These are phyloP conservation scores for Cnemophilus loriae DNA, from an alignment of 2,113 vertebrate species.

Conservation along the genomic window DNA sequence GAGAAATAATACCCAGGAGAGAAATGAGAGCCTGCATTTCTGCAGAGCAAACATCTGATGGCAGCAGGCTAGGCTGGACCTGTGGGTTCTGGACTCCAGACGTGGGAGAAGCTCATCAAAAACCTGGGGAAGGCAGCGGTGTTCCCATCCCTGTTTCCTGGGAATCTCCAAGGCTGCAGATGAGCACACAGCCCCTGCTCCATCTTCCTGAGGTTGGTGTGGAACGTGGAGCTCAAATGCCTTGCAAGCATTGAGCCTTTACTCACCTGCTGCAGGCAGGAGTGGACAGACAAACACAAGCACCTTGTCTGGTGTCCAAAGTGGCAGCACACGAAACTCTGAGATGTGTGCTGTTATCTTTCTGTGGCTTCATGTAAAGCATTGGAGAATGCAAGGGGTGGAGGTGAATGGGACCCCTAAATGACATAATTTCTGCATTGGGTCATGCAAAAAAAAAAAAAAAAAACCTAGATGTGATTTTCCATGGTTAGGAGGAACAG, in stretches of 20 bases:
- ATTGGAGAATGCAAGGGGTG: not conserved
- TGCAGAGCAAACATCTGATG: not conserved
- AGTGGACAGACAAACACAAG: not conserved
- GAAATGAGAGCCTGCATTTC: not conserved
- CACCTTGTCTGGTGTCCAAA: not conserved
- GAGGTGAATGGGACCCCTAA: not conserved
- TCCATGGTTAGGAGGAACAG: slow-evolving; percentile 41
- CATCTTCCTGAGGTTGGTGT: not conserved
- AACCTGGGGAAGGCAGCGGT: not conserved
- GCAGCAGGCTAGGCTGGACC: not conserved
- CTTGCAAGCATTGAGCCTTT: not conserved
- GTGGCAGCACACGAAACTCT: not conserved
- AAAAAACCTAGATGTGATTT: slow-evolving; percentile 21
- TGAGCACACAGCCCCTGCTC: not conserved
- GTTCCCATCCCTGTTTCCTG: not conserved
- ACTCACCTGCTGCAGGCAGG: not conserved
- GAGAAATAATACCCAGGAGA: not conserved
- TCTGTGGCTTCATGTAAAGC: not conserved
- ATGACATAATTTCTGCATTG: slow-evolving; percentile 37
- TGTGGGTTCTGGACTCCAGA: not conserved
- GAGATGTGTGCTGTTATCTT: not conserved
- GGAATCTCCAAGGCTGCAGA: not conserved
- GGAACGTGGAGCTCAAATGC: not conserved
- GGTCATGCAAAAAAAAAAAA: slow-evolving; percentile 20
- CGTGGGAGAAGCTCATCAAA: not conserved